phyloP scores from a whole-genome alignment of 2,888 invertebrate species.

The Agrilus mali region DNA sequence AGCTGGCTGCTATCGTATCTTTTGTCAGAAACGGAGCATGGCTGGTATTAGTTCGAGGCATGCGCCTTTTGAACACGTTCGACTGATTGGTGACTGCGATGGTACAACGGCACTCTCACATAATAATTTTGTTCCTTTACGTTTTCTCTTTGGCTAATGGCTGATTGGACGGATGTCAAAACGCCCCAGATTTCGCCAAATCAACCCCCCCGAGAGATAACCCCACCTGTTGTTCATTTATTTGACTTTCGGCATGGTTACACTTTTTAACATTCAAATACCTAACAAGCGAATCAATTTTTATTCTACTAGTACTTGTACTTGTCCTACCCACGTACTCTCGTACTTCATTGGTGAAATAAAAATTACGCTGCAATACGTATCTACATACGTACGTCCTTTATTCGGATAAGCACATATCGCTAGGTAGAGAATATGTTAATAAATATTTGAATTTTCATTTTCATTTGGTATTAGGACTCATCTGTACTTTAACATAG shows the following conservation, averaged over 20 bases:
- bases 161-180: conserved; percentile 18
- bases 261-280: too few relatives aligned
- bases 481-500: too few relatives aligned
- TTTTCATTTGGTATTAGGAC: too few relatives aligned
- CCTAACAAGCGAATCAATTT: too few relatives aligned
- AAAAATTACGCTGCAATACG: too few relatives aligned
- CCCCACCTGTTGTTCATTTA: not conserved
- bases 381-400: too few relatives aligned
- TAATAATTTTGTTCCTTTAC: conserved; percentile 12
- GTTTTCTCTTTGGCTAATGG: conserved; percentile 16
- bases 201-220: conserved; percentile 14
- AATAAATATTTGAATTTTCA: too few relatives aligned
- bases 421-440: too few relatives aligned
- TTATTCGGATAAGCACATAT: too few relatives aligned
- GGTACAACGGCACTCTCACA: conserved; percentile 8
- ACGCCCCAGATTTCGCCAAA: conserved; percentile 17
- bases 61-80: conserved; percentile 8
- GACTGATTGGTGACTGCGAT: conserved; percentile 12
- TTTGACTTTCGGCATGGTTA: not conserved
- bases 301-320: too few relatives aligned
- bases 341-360: too few relatives aligned
- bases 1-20: conserved; percentile 9
- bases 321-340: too few relatives aligned
- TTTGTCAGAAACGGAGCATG: conserved; percentile 12
- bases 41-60: conserved; percentile 9